Evolutionary conservation across 2,888 invertebrate genomes (phyloP), one percentile per base, ranked within the genome.

Genomic region (Netelia inedita): DNA sequence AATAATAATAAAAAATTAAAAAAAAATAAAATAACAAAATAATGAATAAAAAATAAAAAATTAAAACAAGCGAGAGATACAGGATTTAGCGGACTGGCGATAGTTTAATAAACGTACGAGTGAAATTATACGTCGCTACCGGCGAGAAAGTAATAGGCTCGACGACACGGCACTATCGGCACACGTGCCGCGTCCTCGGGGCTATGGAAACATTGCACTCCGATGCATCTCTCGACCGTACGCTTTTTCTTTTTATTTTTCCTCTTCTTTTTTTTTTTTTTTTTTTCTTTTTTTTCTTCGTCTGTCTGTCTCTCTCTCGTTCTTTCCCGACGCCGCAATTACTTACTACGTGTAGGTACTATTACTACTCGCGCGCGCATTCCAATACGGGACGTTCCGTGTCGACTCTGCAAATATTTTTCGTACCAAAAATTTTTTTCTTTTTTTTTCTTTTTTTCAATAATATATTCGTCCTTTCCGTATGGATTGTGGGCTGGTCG

Each of bases 181-280:
- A 46, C 10, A 46, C 10, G 46, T 46, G 46, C 46, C 14, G 14
- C 14, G 10, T 46, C 46, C 46, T 46, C 14, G 46, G 6, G 46
- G 46, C 46, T 46, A 46, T 46, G 46, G 14, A 46, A 46, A 14
- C 10, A 46, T 46, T 46, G 46, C 46, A 46, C 46, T 46, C 16
- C 8, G n/a, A 55, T 55, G 19, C 55, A 55, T 16, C 53, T 46
- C 46, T 46, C 55, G 28, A 14, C 41, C 21, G 46, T 21, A 19
- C 41, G 83, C 61, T 53, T 76, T 79, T 55, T 75, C 23, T 43
- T 23, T 76, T 28, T 23, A 55, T 46, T 21, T 75, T 50, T 65
- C 59, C 41, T 55, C 61, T 46, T 69, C 63, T 66, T 59, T 53
- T 53, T 82, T 59, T 41, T 57, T 75, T 74, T 57, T 23, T 28